Evolutionary conservation across 2,888 invertebrate species (phyloP).

Genomic region (Julus scandinavius): DNA sequence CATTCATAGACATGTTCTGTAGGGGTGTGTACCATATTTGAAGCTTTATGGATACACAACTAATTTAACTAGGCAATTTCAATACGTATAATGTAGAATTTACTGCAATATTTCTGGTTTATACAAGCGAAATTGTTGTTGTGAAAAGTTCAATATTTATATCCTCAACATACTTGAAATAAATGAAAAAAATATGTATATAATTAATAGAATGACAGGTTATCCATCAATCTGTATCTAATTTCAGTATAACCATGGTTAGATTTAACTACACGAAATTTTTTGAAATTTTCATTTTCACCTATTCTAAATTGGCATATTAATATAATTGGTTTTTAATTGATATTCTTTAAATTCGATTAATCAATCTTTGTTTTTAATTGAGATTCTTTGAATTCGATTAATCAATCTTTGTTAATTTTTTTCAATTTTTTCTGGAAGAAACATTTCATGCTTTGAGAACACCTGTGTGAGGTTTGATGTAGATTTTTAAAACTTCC

Average conservation of each 20-base stretch:
- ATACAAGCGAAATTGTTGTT: too few species aligned
- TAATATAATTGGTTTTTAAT: not conserved
- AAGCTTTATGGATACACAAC: too few species aligned
- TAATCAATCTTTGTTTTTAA: slow-evolving; percentile 16
- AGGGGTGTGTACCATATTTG: too few species aligned
- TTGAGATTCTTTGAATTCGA: not conserved
- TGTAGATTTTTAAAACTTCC: too few species aligned
- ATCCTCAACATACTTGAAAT: not conserved
- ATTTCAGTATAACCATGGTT: not conserved
- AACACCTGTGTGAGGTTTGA: not conserved
- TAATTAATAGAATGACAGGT: not conserved
- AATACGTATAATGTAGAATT: too few species aligned
- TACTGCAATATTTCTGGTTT: too few species aligned
- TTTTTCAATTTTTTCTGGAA: not conserved
- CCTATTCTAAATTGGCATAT: not conserved
- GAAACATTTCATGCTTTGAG: not conserved
- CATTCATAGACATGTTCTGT: too few species aligned
- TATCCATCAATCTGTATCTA: not conserved
- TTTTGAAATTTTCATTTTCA: not conserved
- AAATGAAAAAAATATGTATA: not conserved
- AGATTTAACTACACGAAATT: not conserved
- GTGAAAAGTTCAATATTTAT: too few species aligned
- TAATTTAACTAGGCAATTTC: too few species aligned
- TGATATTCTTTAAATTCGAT: not conserved
- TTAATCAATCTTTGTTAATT: not conserved